phyloP scores from a whole-genome alignment of 2,888 invertebrate genomes.

The Cepaea hortensis region DNA sequence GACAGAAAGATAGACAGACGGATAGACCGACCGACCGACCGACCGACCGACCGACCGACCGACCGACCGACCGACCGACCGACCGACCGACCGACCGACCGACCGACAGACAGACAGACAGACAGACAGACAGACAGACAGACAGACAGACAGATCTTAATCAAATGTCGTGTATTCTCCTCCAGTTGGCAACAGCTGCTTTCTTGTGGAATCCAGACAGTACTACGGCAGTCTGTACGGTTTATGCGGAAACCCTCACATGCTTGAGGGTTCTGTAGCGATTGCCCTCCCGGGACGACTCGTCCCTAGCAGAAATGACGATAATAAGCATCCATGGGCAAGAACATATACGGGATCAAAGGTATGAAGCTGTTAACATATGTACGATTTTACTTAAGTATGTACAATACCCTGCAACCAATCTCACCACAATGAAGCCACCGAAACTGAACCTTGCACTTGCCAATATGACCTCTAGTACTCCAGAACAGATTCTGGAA shows the following conservation, averaged over 20 bases:
- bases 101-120: not conserved
- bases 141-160: not conserved
- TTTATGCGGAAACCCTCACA: slow-evolving; percentile 2
- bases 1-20: no score
- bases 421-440: no score
- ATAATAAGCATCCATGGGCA: not conserved
- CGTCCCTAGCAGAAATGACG: not conserved
- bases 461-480: no score
- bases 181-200: slow-evolving; percentile 14
- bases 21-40: not conserved
- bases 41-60: no score
- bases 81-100: no score
- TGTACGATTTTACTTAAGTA: no score
- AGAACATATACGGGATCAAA: not conserved
- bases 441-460: no score
- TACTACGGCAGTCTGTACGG: not conserved
- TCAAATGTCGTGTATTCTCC: not conserved
- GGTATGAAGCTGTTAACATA: not conserved
- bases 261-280: not conserved
- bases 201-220: not conserved
- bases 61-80: no score
- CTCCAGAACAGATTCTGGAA: no score
- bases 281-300: not conserved
- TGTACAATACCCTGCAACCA: no score
- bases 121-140: not conserved